Conservation (phyloP, 2,113 vertebrate genomes). For the Onychostoma macrolepis region DNA sequence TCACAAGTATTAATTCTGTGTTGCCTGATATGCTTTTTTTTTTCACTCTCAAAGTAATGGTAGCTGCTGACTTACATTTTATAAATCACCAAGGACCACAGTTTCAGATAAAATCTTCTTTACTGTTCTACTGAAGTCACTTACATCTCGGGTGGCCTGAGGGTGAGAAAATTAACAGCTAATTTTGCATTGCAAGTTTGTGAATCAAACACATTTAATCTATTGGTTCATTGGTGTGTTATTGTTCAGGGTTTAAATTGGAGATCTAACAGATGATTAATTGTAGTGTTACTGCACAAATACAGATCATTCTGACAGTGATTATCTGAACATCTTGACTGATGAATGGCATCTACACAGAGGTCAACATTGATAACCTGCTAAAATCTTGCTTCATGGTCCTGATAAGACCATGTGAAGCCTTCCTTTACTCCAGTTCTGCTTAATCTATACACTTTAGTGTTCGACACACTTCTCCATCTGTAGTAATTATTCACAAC, state of each 20-base stretch:
- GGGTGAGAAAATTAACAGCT: not conserved
- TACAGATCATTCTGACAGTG: not conserved
- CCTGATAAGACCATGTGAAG: conserved; percentile 43
- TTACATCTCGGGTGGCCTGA: too few relatives aligned
- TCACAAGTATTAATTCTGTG: too few relatives aligned
- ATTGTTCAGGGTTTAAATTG: not conserved
- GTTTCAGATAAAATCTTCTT: too few relatives aligned
- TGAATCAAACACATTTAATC: not conserved
- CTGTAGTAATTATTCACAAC: conserved; percentile 60
- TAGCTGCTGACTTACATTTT: too few relatives aligned
- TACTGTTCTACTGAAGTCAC: too few relatives aligned
- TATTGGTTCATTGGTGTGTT: not conserved
- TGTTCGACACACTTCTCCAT: conserved; percentile 49
- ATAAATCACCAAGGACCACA: too few relatives aligned
- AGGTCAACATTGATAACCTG: conserved; percentile 35
- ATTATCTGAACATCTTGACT: conserved; percentile 39
- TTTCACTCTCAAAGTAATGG: too few relatives aligned
- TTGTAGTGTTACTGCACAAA: not conserved
- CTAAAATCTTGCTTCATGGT: conserved; percentile 20
- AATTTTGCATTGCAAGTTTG: not conserved
- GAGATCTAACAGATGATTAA: not conserved
- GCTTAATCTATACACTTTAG: conserved; percentile 60
- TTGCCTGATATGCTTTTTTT: too few relatives aligned
- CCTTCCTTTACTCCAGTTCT: conserved; percentile 51
- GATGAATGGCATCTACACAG: conserved; percentile 22